These are phyloP conservation scores for Scaptodrosophila latifasciaeformis DNA, from an alignment of 2,888 invertebrate species.

Conservation along the genomic window DNA sequence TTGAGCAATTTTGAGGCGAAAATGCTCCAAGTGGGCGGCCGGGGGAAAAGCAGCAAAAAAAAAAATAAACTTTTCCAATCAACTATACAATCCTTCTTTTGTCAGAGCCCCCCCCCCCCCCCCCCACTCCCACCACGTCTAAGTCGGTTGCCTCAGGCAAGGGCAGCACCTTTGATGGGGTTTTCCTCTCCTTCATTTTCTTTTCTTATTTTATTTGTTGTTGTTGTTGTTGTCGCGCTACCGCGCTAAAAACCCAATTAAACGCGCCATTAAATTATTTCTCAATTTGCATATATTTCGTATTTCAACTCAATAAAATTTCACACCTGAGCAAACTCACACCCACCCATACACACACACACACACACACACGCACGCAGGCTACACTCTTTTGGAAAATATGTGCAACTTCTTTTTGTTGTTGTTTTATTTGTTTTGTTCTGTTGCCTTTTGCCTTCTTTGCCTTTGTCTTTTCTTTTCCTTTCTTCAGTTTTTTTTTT, in stretches of 20 bases:
- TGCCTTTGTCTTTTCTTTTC: not conserved
- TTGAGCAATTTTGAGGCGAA: conserved; percentile 25
- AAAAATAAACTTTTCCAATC: conserved; percentile 61
- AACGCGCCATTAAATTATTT: conserved; percentile 67
- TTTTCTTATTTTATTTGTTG: too few species aligned
- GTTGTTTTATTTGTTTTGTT: not conserved
- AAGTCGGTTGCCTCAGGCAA: conserved; percentile 1
- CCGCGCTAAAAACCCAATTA: conserved; percentile 64
- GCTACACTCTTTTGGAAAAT: not conserved
- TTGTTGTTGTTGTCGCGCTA: conserved; percentile 5
- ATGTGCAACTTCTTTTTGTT: not conserved
- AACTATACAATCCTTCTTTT: conserved; percentile 52
- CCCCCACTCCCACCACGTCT: not conserved
- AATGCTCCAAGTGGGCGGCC: too few species aligned
- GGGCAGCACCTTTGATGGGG: conserved; percentile 3
- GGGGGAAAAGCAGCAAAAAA: too few species aligned
- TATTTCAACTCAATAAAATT: conserved; percentile 66
- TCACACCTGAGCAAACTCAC: conserved; percentile 48
- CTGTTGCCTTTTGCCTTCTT: not conserved
- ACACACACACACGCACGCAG: conserved; percentile 27
- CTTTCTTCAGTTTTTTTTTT: conserved; percentile 18
- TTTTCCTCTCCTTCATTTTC: conserved; percentile 6
- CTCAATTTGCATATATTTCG: conserved; percentile 66
- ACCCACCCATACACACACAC: conserved; percentile 22
- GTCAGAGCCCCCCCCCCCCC: not conserved